These are phyloP conservation scores for Microhierax caerulescens DNA, from an alignment of 2,797 vertebrate species.

Conservation along the genomic window DNA sequence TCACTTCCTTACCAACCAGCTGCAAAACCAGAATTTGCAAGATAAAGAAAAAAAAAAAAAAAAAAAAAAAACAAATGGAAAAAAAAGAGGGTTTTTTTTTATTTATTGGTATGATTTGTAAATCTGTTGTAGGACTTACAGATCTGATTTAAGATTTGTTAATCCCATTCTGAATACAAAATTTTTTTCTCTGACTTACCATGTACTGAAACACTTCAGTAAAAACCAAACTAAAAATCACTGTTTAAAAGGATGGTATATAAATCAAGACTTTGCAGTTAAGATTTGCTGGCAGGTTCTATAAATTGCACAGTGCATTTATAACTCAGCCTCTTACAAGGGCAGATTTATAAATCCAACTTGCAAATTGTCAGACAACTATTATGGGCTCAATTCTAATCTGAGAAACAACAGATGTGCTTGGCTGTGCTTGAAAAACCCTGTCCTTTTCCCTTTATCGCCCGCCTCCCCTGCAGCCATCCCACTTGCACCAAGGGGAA, in stretches of 20 bases:
- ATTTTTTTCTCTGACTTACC: slow-evolving; percentile 63
- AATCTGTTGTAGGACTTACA: slow-evolving; percentile 63
- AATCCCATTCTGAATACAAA: slow-evolving; percentile 58
- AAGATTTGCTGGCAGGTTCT: slow-evolving; percentile 62
- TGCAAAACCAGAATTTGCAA: slow-evolving; percentile 69
- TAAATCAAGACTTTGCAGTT: slow-evolving; percentile 66
- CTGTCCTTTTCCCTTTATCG: background rate
- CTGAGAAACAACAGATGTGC: slow-evolving; percentile 62
- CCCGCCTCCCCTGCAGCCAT: background rate
- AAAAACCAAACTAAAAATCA: slow-evolving; percentile 26
- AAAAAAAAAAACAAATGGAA: background rate
- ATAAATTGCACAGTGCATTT: slow-evolving; percentile 69
- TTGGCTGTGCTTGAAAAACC: background rate
- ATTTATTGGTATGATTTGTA: slow-evolving; percentile 68
- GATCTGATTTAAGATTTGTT: slow-evolving; percentile 73
- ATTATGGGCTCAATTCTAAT: slow-evolving; percentile 55
- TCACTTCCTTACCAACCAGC: slow-evolving; percentile 65
- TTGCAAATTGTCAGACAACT: slow-evolving; percentile 68
- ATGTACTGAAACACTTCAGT: slow-evolving; percentile 51
- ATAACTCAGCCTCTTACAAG: slow-evolving; percentile 57
- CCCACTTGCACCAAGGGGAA: background rate
- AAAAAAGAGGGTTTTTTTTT: slow-evolving; percentile 21
- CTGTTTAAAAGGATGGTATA: slow-evolving; percentile 50
- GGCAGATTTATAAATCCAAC: slow-evolving; percentile 70
- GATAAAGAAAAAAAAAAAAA: background rate